Evolutionary conservation across 1,140 invertebrate species (phyloP).

Genomic region (Helicorthomorpha holstii): DNA sequence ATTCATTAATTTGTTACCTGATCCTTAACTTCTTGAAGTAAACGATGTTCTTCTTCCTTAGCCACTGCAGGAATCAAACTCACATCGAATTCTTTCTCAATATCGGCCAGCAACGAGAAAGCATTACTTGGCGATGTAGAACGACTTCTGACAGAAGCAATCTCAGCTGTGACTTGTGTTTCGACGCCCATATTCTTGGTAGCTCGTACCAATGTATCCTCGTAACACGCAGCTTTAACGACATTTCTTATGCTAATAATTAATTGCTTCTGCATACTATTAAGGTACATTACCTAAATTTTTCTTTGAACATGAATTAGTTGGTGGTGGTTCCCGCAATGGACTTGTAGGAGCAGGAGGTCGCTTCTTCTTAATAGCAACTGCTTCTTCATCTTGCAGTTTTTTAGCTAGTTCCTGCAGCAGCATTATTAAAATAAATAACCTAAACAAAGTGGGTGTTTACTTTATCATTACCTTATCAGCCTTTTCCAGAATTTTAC

Average conservation of each 20-base stretch:
- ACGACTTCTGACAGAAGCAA: too few species aligned
- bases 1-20: too few species aligned
- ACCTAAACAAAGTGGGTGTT: background rate
- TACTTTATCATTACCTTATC: conserved; percentile 3
- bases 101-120: too few species aligned
- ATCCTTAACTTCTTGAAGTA: background rate
- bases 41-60: background rate
- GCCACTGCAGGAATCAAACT: too few species aligned
- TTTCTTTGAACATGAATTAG: background rate
- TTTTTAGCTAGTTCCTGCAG: conserved; percentile 21
- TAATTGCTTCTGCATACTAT: background rate
- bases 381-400: conserved; percentile 19
- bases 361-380: background rate
- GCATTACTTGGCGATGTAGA: too few species aligned
- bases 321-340: background rate
- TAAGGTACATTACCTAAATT: background rate
- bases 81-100: too few species aligned
- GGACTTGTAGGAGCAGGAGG: background rate
- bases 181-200: background rate
- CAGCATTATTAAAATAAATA: too few species aligned
- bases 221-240: background rate
- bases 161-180: background rate
- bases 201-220: background rate
- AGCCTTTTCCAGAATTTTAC: background rate
- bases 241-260: background rate